phyloP scores from a whole-genome alignment of 2,888 invertebrate genomes.

The Eucriotettix oculatus region DNA sequence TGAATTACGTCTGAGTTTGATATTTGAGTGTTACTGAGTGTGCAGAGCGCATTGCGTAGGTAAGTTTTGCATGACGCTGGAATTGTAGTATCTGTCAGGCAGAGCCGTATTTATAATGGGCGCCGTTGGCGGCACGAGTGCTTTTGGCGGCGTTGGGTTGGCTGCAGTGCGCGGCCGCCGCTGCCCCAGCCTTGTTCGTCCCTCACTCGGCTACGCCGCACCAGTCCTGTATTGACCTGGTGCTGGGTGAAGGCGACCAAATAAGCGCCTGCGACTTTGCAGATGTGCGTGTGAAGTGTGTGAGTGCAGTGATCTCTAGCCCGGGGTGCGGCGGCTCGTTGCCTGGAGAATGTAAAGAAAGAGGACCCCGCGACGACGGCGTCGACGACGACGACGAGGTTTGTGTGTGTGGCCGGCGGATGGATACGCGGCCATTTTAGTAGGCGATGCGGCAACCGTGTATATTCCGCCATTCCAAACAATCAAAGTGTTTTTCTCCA shows the following conservation, averaged over 20 bases:
- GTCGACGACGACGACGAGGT: not conserved
- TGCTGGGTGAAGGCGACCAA: not conserved
- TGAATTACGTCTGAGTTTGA: too few relatives aligned
- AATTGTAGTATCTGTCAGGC: too few relatives aligned
- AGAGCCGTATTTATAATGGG: too few relatives aligned
- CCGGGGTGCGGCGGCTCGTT: not conserved
- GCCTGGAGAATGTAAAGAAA: not conserved
- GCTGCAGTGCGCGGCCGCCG: constrained; percentile 4
- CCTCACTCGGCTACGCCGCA: not conserved
- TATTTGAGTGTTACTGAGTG: too few relatives aligned
- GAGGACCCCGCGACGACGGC: not conserved
- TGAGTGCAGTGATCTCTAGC: not conserved
- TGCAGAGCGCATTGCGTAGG: too few relatives aligned
- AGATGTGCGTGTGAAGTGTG: not conserved
- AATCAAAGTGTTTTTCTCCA: constrained; percentile 44
- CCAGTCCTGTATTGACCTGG: not conserved
- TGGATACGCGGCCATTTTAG: constrained; percentile 51
- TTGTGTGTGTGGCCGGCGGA: constrained; percentile 13
- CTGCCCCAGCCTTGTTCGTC: constrained; percentile 9
- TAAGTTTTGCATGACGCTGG: too few relatives aligned
- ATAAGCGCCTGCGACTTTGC: not conserved
- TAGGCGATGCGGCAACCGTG: constrained; percentile 54
- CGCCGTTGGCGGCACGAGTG: too few relatives aligned
- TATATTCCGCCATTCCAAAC: constrained; percentile 55
- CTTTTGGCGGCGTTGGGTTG: constrained; percentile 1